phyloP scores from a whole-genome alignment of 2,113 vertebrate species.

The Grammatotria lemairii region DNA sequence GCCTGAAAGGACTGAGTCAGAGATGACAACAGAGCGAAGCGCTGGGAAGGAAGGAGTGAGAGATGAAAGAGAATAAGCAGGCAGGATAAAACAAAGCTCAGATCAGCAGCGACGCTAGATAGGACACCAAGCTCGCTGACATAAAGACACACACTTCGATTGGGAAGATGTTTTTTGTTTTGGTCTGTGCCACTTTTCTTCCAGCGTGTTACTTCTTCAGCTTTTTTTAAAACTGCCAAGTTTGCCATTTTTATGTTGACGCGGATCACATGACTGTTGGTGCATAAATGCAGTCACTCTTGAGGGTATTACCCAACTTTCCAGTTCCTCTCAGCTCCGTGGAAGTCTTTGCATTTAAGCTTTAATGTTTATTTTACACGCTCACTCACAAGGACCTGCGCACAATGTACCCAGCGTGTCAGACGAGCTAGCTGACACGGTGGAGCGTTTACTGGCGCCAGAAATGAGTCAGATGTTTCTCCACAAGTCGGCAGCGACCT shows the following conservation, averaged over 20 bases:
- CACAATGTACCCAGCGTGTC: neutral
- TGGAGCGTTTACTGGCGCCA: neutral
- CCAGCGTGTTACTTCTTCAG: neutral
- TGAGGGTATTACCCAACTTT: neutral
- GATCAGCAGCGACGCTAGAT: neutral
- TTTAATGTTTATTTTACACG: neutral
- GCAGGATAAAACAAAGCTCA: neutral
- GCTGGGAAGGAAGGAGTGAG: neutral
- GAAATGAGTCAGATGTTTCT: neutral
- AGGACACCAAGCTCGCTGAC: neutral
- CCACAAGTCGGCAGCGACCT: neutral
- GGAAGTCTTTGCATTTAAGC: neutral
- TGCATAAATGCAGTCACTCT: neutral
- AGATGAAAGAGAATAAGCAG: neutral
- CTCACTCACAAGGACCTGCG: neutral
- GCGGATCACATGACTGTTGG: neutral
- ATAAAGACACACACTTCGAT: neutral
- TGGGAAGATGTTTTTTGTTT: neutral
- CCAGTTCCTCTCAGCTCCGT: neutral
- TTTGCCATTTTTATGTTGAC: neutral
- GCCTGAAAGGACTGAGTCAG: slow-evolving; percentile 25
- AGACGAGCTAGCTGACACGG: neutral
- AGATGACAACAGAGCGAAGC: slow-evolving; percentile 1
- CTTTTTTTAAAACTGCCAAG: neutral
- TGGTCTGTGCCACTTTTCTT: neutral